phyloP scores from a whole-genome alignment of 2,797 vertebrate species.

The Picus viridis region DNA sequence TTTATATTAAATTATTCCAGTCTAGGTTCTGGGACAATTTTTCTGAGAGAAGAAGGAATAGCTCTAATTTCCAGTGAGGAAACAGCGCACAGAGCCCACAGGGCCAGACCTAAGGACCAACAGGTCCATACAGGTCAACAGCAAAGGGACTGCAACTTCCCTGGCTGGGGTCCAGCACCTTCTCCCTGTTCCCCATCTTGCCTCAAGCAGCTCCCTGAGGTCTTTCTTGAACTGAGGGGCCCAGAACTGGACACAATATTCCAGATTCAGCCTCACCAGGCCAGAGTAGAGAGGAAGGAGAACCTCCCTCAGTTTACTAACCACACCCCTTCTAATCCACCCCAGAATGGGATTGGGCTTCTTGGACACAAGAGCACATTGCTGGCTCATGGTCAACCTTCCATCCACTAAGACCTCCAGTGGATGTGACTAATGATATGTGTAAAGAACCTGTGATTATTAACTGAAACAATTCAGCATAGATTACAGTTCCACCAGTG shows the following conservation, averaged over 20 bases:
- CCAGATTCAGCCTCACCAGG: no score
- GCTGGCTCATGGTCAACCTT: no score
- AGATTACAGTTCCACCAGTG: background rate
- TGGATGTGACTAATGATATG: background rate
- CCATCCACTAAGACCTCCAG: no score
- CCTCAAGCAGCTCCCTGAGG: no score
- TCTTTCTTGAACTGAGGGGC: no score
- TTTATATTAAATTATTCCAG: background rate
- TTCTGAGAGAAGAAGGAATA: background rate
- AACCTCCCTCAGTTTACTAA: no score
- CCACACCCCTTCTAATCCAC: no score
- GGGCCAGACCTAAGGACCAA: background rate
- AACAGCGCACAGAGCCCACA: background rate
- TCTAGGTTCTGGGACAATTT: background rate
- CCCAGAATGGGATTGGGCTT: no score
- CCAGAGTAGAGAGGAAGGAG: no score
- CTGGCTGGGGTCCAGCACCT: background rate
- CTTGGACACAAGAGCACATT: no score
- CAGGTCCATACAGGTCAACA: background rate
- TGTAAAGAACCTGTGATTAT: background rate
- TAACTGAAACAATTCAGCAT: background rate
- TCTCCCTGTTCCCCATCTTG: rapidly evolving
- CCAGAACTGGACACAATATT: no score
- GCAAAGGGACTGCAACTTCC: background rate
- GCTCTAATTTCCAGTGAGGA: background rate